These are phyloP conservation scores for Sebastes taczanowskii DNA, from an alignment of 2,797 vertebrate genomes.

Conservation along the genomic window DNA sequence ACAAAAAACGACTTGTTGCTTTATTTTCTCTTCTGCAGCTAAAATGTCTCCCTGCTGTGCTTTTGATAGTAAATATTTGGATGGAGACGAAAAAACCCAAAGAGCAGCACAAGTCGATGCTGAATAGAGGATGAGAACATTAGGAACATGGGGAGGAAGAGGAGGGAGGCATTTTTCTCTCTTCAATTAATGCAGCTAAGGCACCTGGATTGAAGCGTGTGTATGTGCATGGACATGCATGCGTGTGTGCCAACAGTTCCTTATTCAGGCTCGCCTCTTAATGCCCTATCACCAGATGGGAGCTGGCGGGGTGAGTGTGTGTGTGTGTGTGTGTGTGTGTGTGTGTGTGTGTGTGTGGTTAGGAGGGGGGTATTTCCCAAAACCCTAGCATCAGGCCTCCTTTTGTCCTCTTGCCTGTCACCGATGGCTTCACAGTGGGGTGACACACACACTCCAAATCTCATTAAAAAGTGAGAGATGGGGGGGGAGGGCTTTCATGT, in stretches of 20 bases:
- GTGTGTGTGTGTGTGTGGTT: neutral
- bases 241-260: constrained; percentile 40
- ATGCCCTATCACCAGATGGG: constrained; percentile 80
- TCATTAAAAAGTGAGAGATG: constrained; percentile 76
- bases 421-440: constrained; percentile 79
- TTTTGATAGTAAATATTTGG: neutral
- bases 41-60: neutral
- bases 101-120: neutral
- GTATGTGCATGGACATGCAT: constrained; percentile 14
- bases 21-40: neutral
- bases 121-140: neutral
- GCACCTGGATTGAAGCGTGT: constrained; percentile 21
- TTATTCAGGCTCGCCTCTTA: constrained; percentile 70
- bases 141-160: neutral
- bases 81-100: neutral
- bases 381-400: constrained; percentile 68
- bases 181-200: constrained; percentile 29
- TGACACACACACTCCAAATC: constrained; percentile 73
- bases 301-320: constrained; percentile 37
- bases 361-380: constrained; percentile 41
- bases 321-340: constrained; percentile 11
- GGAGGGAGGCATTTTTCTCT: neutral
- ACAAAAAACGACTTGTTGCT: neutral
- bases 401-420: constrained; percentile 80
- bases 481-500: constrained; percentile 36